phyloP scores from a whole-genome alignment of 2,797 vertebrate species.

The Scomberomorus guttatus region DNA sequence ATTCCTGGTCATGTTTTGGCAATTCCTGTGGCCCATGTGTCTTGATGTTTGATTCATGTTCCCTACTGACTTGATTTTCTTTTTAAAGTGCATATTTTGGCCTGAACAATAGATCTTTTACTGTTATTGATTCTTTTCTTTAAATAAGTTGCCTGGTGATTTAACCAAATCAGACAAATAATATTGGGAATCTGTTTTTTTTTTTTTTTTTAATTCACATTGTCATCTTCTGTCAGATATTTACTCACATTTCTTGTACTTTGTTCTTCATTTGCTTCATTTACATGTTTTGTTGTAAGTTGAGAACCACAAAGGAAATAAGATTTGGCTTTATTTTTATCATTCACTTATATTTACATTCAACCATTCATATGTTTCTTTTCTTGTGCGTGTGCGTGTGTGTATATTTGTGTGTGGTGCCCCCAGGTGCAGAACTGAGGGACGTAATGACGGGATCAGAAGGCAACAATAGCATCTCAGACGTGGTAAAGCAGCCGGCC shows the following conservation, averaged over 20 bases:
- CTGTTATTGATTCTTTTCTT: not conserved
- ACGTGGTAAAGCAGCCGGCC: constrained; percentile 96
- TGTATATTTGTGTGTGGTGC: constrained; percentile 10
- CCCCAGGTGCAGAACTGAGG: constrained; percentile 88
- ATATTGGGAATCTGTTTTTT: not conserved
- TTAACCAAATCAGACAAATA: constrained; percentile 1
- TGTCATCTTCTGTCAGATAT: not conserved
- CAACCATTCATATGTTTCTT: constrained; percentile 20
- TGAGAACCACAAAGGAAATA: not conserved
- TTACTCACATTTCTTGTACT: not conserved
- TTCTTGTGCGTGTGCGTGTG: constrained; percentile 16
- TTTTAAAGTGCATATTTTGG: not conserved
- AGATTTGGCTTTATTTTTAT: not conserved
- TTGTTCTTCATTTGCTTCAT: not conserved
- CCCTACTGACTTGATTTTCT: not conserved
- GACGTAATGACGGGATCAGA: constrained; percentile 93
- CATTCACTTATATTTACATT: too few relatives aligned
- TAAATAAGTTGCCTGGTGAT: not conserved
- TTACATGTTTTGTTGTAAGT: not conserved
- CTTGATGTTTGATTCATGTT: constrained; percentile 14
- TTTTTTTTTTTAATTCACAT: constrained; percentile 5
- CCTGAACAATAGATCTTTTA: not conserved
- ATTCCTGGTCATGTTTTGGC: constrained; percentile 30
- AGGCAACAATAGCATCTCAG: constrained; percentile 93
- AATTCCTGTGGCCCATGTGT: constrained; percentile 14